Percentiles rank a stretch among this genome's conserved stretches.
Conservation (phyloP, 2,888 invertebrate genomes). For the Craniophora ligustri region DNA sequence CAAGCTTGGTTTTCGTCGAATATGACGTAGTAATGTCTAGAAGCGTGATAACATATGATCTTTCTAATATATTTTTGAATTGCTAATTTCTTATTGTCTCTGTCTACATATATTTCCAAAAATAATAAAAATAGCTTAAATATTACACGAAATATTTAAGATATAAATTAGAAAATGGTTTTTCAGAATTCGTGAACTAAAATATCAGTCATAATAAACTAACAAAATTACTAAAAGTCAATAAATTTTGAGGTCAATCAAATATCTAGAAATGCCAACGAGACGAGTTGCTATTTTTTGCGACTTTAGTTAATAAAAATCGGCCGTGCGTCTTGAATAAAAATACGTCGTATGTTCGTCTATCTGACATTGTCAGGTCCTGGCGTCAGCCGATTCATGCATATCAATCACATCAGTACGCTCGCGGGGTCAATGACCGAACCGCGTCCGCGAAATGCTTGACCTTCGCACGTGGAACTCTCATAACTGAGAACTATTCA, state of each 20-base stretch:
- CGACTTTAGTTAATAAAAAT: no score
- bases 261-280: no score
- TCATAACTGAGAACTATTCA: slow-evolving; percentile 21
- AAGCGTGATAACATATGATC: neutral
- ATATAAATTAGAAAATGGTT: no score
- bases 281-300: no score
- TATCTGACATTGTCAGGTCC: slow-evolving; percentile 1
- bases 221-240: no score
- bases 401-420: slow-evolving; percentile 58
- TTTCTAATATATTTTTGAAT: neutral
- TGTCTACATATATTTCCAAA: no score
- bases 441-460: slow-evolving; percentile 54
- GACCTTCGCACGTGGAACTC: slow-evolving; percentile 55
- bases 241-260: no score
- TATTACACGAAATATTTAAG: no score
- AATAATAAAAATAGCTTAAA: no score
- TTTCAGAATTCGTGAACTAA: slow-evolving; percentile 2
- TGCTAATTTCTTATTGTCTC: no score
- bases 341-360: no score
- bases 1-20: slow-evolving; percentile 17
- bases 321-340: neutral
- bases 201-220: no score
- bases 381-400: slow-evolving; percentile 43
- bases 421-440: slow-evolving; percentile 61
- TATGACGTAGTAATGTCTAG: neutral